phyloP scores from a whole-genome alignment of 2,113 vertebrate genomes.

The Catharus minimus region DNA sequence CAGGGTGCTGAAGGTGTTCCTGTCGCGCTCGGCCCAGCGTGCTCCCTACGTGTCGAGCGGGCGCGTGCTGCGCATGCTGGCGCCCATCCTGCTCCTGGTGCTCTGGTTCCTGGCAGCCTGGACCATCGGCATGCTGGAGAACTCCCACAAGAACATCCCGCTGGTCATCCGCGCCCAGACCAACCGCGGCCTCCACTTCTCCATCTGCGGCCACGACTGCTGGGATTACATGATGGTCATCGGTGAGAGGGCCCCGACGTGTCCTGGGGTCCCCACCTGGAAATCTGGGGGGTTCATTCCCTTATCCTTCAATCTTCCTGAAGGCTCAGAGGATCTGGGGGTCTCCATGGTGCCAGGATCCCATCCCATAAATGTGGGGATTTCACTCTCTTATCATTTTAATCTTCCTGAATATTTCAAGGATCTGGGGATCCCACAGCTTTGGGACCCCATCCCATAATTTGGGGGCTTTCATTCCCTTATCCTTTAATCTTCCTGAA shows the following conservation, averaged over 20 bases:
- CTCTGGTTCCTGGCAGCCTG: conserved; percentile 92
- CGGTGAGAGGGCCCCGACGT: conserved; percentile 72
- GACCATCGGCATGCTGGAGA: conserved; percentile 86
- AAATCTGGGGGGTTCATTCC: neutral
- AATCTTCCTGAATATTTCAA: neutral
- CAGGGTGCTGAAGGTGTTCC: neutral
- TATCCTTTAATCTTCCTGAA: no score
- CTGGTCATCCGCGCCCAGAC: conserved; percentile 82
- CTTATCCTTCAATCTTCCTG: neutral
- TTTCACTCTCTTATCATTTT: fast-evolving
- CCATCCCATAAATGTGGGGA: neutral
- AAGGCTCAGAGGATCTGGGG: neutral
- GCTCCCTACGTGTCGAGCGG: neutral
- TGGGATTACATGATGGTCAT: conserved; percentile 98
- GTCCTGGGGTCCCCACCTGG: neutral
- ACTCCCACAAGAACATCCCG: conserved; percentile 78
- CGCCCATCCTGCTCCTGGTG: conserved; percentile 85
- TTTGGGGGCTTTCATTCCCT: neutral
- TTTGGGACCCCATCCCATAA: fast-evolving
- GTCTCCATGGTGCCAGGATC: neutral
- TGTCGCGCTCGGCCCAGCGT: neutral
- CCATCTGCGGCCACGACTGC: conserved; percentile 86
- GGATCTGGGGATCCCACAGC: neutral
- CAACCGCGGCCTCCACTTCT: conserved; percentile 82
- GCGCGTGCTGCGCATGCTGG: conserved; percentile 83